Base-by-base conservation (phyloP, 2,888 invertebrate species). In the Meliscaeva auricollis region DNA sequence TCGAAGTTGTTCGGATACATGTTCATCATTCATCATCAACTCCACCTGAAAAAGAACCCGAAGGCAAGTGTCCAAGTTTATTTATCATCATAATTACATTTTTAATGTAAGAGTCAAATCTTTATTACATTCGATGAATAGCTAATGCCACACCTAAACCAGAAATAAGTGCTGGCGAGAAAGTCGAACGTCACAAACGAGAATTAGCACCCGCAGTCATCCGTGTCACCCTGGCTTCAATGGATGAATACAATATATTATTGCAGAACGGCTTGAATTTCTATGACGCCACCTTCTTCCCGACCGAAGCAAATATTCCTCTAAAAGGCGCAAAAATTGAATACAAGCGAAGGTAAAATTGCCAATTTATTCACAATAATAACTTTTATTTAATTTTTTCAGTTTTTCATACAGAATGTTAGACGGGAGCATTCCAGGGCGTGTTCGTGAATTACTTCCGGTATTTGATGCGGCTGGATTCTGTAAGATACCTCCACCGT, bases 391-490 rank as follows among this genome's bases (percentile, higher is more conserved):
- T 17, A 66, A 69, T 54, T 80, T 64, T 32, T 52, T 62, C 15
- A 32, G 30, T 69, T 81, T 68, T 77, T 76, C 22, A 17, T 74
- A 70, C 91, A 95, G 95, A 92, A 94, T 95, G 91, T 93, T 94
- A 68, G 95, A 95, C 83, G 94, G 96, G 54, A 94, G 94, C 54
- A 93, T 95, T 74, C 94, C 95, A 30, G 95, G 95, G 88, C 93
- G 95, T 89, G 95, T 96, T 66, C 94, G 95, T 80, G 96, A 96
- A 89, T 92, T 96, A 77, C 93, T 96, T 88, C 97, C 97, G 35
- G 97, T 97, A 66, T 97, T 97, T 91, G 97, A 97, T 92, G 95
- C 96, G 89, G 94, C 96, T 88, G 96, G 96, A n/a, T 97, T 97
- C 92, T 93, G 95, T 89, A 96, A 96, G 93, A 94, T 96, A 90